A percentile compares a stretch with the other conserved stretches of the same genome.
Conservation (phyloP, 2,888 invertebrate genomes). For the Eristalis tenax region DNA sequence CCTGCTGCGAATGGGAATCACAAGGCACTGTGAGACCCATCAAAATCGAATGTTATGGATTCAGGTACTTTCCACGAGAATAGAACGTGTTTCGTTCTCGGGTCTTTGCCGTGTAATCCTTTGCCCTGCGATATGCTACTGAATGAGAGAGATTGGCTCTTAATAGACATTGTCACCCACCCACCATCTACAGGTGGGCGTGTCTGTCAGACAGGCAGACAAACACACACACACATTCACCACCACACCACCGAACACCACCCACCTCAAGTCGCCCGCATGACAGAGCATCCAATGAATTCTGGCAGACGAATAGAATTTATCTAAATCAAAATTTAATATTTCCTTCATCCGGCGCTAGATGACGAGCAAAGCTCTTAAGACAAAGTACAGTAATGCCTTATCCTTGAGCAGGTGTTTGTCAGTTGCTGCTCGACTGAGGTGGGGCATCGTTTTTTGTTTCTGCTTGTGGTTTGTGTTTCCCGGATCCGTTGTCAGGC, state of each 20-base stretch:
- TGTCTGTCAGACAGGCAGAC: slow-evolving; percentile 19
- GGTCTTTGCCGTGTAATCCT: neutral
- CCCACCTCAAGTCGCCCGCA: neutral
- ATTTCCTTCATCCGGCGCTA: slow-evolving; percentile 10
- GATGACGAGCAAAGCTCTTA: slow-evolving; percentile 15
- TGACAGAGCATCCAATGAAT: slow-evolving; percentile 29
- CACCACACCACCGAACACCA: neutral
- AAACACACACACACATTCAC: too few species aligned
- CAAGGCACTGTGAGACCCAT: slow-evolving; percentile 28
- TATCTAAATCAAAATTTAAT: slow-evolving; percentile 68
- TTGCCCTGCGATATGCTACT: slow-evolving; percentile 6
- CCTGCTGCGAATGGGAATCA: slow-evolving; percentile 30
- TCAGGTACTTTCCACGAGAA: slow-evolving; percentile 28
- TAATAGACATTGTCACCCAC: slow-evolving; percentile 44
- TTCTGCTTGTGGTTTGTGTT: neutral
- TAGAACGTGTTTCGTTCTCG: slow-evolving; percentile 34
- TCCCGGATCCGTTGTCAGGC: slow-evolving; percentile 30
- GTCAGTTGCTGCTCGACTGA: neutral
- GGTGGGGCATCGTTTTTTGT: neutral
- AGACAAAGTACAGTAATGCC: slow-evolving; percentile 53
- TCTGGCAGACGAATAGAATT: slow-evolving; percentile 47
- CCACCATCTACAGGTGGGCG: slow-evolving; percentile 30
- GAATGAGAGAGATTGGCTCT: slow-evolving; percentile 59
- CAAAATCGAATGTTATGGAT: slow-evolving; percentile 52
- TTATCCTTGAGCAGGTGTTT: slow-evolving; percentile 56